Conservation (phyloP, 2,113 vertebrate species). For the Sakesphorus luctuosus region DNA sequence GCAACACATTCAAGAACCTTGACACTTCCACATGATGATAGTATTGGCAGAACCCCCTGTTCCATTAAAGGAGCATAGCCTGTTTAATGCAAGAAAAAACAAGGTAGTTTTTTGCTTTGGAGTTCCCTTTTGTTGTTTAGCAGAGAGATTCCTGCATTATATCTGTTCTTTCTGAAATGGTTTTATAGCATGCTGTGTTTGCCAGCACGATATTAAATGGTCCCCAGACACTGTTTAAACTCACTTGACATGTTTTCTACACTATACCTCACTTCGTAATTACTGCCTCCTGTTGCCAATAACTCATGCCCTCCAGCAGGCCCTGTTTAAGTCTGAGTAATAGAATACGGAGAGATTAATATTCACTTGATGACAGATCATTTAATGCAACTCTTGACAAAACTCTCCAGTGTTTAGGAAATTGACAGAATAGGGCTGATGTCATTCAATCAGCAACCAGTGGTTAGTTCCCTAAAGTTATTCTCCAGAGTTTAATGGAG, state of each 20-base stretch:
- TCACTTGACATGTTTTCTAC: slow-evolving; percentile 8
- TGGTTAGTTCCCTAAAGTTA: background rate
- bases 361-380: slow-evolving; percentile 17
- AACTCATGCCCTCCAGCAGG: slow-evolving; percentile 42
- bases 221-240: slow-evolving; percentile 18
- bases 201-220: background rate
- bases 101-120: background rate
- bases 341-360: slow-evolving; percentile 53
- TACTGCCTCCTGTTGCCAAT: slow-evolving; percentile 23
- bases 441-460: background rate
- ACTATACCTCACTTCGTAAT: slow-evolving; percentile 31
- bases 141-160: background rate
- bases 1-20: background rate
- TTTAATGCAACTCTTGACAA: slow-evolving; percentile 2
- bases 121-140: background rate
- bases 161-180: background rate
- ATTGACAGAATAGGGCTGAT: background rate
- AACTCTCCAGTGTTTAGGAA: background rate
- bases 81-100: background rate
- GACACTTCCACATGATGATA: accelerated
- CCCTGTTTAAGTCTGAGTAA: slow-evolving; percentile 18
- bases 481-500: background rate
- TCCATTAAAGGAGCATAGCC: background rate
- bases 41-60: background rate
- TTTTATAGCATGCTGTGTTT: background rate